These are phyloP conservation scores for Zaprionus kolodkinae DNA, from an alignment of 1,140 invertebrate species.

Conservation along the genomic window DNA sequence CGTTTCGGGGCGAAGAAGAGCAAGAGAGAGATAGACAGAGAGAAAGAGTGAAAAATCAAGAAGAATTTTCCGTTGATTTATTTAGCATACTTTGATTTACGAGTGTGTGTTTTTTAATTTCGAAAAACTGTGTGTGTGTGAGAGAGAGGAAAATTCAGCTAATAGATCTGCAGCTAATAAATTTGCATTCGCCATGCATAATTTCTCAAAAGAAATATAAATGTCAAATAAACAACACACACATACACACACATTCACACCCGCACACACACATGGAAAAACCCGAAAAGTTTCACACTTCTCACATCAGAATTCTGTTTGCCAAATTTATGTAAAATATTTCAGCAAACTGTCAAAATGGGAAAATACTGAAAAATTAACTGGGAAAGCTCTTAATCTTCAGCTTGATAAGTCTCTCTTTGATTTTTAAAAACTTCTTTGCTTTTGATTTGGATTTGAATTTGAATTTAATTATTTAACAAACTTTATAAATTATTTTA, in stretches of 20 bases:
- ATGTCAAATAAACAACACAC: conserved; percentile 70
- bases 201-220: conserved; percentile 56
- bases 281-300: neutral
- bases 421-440: neutral
- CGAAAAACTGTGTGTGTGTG: conserved; percentile 11
- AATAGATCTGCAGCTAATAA: conserved; percentile 65
- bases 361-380: conserved; percentile 15
- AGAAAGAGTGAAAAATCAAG: neutral
- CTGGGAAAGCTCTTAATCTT: conserved; percentile 1
- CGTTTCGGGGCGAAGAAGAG: conserved; percentile 3
- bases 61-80: conserved; percentile 68
- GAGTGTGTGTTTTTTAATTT: conserved; percentile 68
- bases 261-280: conserved; percentile 14
- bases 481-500: neutral
- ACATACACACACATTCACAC: conserved; percentile 16
- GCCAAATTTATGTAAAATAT: conserved; percentile 15
- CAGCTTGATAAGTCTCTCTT: neutral
- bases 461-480: neutral
- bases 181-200: conserved; percentile 74
- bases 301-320: conserved; percentile 2
- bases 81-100: conserved; percentile 69
- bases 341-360: neutral
- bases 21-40: conserved; percentile 7
- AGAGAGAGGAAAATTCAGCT: conserved; percentile 5
- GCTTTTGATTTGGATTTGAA: neutral